Base-by-base conservation (phyloP, 2,797 vertebrate species). In the Macroramphosus scolopax region DNA sequence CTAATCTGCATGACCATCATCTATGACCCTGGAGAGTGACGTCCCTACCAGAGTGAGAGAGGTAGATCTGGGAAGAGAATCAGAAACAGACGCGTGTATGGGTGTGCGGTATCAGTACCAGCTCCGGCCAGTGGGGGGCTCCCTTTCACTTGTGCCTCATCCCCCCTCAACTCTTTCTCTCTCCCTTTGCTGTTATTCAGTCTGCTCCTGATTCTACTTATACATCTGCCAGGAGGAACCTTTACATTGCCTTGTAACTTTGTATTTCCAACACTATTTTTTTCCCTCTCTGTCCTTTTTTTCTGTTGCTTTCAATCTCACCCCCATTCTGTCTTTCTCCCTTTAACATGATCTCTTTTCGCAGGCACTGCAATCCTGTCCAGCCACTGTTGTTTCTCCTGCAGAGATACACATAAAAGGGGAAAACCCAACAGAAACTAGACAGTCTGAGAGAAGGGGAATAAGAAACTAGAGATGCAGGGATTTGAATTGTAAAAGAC, bases 81-180 rank as follows among this genome's bases (percentile, higher is more conserved):
- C n/a, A n/a, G n/a, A 7, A 10, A 17, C 3, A 33, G 9, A 50
- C 31, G 8, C 26, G 8, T 32, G 16, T 14, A 25, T 4, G 9
- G 7, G 50, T 14, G 7, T n/a, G n/a, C n/a, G 29, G 31, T 6
- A 13, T 17, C 31, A 65, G 38, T 75, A 47, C 71, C 56, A 66
- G 42, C 58, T 78, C 56, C 45, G 30, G 18, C 77, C 77, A 82
- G 74, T 24, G 72, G 80, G 74, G 68, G 82, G 76, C 71, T 49
- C 68, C 66, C 46, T 54, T 61, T 73, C 30, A 74, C 54, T 41
- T 76, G 63, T 56, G 20, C 52, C 51, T 61, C 40, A 51, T 32
- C 16, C 31, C 8, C n/a, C n/a, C 18, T 39, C 17, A 8, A 1
- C 8, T 34, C 11, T 15, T 5, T 48, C 48, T 45, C 29, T 17